A percentile compares a stretch with the other conserved stretches of the same genome.
These are phyloP conservation scores for Chrysocyon brachyurus DNA, from an alignment of 2,797 vertebrate genomes.

Conservation along the genomic window DNA sequence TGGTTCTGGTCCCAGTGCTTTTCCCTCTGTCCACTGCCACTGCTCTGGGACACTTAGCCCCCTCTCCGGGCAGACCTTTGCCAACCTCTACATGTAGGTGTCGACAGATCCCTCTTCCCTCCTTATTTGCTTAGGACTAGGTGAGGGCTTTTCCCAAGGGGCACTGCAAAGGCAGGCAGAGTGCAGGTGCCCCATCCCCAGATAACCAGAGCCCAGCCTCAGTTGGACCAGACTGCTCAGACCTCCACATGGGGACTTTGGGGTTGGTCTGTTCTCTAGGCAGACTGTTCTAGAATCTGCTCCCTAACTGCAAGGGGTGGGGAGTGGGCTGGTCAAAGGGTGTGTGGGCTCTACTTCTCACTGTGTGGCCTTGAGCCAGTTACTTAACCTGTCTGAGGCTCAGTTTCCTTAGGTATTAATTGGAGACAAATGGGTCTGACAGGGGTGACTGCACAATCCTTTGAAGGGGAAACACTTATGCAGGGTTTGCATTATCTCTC, in stretches of 20 bases:
- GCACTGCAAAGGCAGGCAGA: background rate
- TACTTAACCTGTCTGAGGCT: background rate
- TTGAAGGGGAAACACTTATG: background rate
- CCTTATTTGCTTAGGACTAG: background rate
- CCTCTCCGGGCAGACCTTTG: background rate
- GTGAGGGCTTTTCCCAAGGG: background rate
- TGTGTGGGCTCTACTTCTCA: background rate
- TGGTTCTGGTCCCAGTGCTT: rapidly evolving
- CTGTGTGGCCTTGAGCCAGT: background rate
- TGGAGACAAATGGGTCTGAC: background rate
- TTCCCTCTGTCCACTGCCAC: background rate
- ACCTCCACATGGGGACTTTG: background rate
- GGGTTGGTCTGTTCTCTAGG: too few relatives aligned
- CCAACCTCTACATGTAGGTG: background rate
- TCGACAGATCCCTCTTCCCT: background rate
- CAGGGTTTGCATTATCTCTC: rapidly evolving
- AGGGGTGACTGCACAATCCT: rapidly evolving
- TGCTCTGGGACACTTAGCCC: rapidly evolving
- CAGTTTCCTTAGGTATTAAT: background rate
- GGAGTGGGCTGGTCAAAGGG: background rate
- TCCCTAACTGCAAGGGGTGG: background rate
- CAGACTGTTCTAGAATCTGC: background rate
- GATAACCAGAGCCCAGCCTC: background rate
- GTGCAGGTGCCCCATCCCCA: rapidly evolving
- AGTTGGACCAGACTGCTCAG: background rate